A percentile compares a stretch with the other conserved stretches of the same genome.
Evolutionary conservation across 1,140 invertebrate species (phyloP).

Genomic region (Steinernema feltiae): DNA sequence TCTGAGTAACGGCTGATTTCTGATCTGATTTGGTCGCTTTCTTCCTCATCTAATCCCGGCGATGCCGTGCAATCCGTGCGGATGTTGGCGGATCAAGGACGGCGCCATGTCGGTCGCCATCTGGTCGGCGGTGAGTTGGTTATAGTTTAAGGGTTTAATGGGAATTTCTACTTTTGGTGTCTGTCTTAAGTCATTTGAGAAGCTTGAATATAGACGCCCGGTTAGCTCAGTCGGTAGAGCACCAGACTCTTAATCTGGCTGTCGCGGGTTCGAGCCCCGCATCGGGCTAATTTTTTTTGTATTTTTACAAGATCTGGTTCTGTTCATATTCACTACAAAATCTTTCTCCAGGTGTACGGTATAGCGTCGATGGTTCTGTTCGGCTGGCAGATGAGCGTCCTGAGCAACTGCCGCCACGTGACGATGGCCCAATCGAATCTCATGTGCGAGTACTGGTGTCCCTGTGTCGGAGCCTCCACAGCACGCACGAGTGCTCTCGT

Average conservation of each 20-base stretch:
- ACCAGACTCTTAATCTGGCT: conserved; percentile 44
- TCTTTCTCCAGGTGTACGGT: conserved; percentile 47
- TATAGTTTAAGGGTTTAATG: background rate
- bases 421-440: conserved; percentile 57
- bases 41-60: too few relatives aligned
- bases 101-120: conserved; percentile 39
- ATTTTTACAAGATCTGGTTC: too few relatives aligned
- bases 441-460: conserved; percentile 57
- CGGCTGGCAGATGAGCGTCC: conserved; percentile 51
- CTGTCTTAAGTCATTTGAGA: too few relatives aligned
- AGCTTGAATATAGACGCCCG: conserved; percentile 25
- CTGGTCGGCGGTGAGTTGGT: conserved; percentile 38
- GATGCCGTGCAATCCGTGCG: conserved; percentile 27
- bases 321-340: too few relatives aligned
- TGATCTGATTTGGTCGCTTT: background rate
- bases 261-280: conserved; percentile 41
- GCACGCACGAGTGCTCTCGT: conserved; percentile 52
- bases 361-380: conserved; percentile 51
- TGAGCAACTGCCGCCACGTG: conserved; percentile 49
- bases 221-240: conserved; percentile 44
- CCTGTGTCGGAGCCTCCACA: conserved; percentile 56
- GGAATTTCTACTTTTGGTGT: conserved; percentile 12
- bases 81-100: conserved; percentile 39
- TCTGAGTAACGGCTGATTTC: background rate
- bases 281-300: conserved; percentile 10